phyloP scores from a whole-genome alignment of 1,140 invertebrate species.

The Philopotamus ludificatus region DNA sequence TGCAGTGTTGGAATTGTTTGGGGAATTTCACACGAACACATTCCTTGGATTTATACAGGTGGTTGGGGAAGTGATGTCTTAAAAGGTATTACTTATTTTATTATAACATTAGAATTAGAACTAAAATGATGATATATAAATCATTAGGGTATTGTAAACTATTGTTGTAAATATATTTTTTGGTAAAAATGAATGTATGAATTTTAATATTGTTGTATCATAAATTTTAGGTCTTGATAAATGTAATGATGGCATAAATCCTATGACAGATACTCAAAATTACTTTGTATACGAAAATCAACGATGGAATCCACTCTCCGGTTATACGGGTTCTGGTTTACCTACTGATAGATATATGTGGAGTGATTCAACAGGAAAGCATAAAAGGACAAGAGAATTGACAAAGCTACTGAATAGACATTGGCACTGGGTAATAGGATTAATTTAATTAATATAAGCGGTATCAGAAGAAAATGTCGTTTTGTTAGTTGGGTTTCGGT shows the following conservation, averaged over 20 bases:
- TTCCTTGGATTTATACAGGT: conserved; percentile 81
- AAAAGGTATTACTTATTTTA: conserved; percentile 67
- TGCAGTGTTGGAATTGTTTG: conserved; percentile 77
- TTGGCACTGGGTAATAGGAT: conserved; percentile 82
- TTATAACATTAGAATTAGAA: background rate
- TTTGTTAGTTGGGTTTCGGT: too few species aligned
- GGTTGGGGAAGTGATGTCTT: conserved; percentile 81
- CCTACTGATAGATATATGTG: conserved; percentile 88
- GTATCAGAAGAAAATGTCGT: too few species aligned
- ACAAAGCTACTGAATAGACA: conserved; percentile 81
- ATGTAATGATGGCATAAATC: conserved; percentile 52
- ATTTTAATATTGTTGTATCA: background rate
- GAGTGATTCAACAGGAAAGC: conserved; percentile 81
- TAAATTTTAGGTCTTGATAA: background rate
- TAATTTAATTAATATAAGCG: too few species aligned
- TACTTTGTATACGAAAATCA: conserved; percentile 93
- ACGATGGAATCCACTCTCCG: conserved; percentile 87
- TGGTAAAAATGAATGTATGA: too few species aligned
- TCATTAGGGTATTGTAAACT: too few species aligned
- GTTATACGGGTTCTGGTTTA: conserved; percentile 79
- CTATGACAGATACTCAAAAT: conserved; percentile 79
- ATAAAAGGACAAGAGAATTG: conserved; percentile 79
- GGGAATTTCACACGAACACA: conserved; percentile 83
- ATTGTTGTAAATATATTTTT: too few species aligned
- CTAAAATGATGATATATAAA: background rate